phyloP scores from a whole-genome alignment of 2,888 invertebrate genomes.

The Cataglyphis cursor region DNA sequence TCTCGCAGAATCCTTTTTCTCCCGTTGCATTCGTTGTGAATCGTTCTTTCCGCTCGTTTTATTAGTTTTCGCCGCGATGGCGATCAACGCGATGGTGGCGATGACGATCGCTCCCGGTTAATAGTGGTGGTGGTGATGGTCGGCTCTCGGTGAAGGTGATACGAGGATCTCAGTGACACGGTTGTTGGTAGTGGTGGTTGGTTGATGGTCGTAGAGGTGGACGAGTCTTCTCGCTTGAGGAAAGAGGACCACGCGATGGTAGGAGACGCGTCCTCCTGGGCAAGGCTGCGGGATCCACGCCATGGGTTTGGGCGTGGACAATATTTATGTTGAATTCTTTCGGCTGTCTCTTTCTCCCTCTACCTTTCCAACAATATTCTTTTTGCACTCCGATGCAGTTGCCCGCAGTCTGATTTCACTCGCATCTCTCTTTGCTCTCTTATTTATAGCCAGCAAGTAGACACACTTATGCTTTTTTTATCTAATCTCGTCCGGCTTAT shows the following conservation, averaged over 20 bases:
- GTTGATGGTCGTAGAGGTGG: slow-evolving; percentile 59
- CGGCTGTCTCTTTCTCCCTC: slow-evolving; percentile 20
- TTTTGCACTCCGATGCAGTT: slow-evolving; percentile 25
- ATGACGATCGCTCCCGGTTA: slow-evolving; percentile 62
- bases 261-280: slow-evolving; percentile 66
- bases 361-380: slow-evolving; percentile 23
- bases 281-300: slow-evolving; percentile 70
- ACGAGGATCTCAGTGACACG: slow-evolving; percentile 65
- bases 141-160: slow-evolving; percentile 64
- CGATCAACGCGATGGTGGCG: slow-evolving; percentile 74
- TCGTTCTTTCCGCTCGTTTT: slow-evolving; percentile 68
- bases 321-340: slow-evolving; percentile 78
- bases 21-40: slow-evolving; percentile 2
- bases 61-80: slow-evolving; percentile 72
- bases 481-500: not conserved
- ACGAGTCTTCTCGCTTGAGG: slow-evolving; percentile 55
- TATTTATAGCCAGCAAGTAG: not conserved
- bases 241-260: slow-evolving; percentile 68
- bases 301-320: slow-evolving; percentile 77
- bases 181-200: slow-evolving; percentile 59
- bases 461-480: slow-evolving; percentile 28
- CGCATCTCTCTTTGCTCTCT: slow-evolving; percentile 10
- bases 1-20: slow-evolving; percentile 39
- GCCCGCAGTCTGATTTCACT: slow-evolving; percentile 30
- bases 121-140: slow-evolving; percentile 63